Evolutionary conservation across 2,113 vertebrate genomes (phyloP), one percentile per base, ranked within the genome.

Genomic region (Leptodactylus fuscus): DNA sequence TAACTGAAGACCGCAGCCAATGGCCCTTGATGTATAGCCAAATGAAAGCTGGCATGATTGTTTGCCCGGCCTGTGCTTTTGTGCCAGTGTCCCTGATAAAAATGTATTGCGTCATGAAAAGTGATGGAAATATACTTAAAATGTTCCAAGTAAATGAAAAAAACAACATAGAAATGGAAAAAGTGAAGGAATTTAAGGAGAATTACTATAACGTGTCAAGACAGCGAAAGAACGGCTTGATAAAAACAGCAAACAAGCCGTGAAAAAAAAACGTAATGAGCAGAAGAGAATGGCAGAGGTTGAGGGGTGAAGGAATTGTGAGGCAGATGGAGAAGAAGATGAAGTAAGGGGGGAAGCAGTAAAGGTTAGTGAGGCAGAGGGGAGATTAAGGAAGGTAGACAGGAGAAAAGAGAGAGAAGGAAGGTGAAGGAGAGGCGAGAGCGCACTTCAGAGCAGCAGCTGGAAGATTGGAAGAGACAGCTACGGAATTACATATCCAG

Each of bases 401-500:
- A 29, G 36, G 67, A 82, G 49, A 24, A 16, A 51, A 44, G 70
- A 65, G 73, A 77, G 41, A 12, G 69, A 73, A 74, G 22, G 13
- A 73, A 53, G 81, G 81, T 24, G 67, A 71, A 67, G 44, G 67
- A 83, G 81, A 74, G 53, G 29, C 18, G 82, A 65, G 74, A 67
- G 83, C 44, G 48, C 20, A 36, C 62, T 69, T 78, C 85, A 82
- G 70, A 77, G 85, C 81, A 69, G 81, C 71, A 53, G 58, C 80
- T 46, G 73, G 85, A 77, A 81, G 18, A 88, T 55, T 24, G 83
- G 87, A 82, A 87, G 87, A 90, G 88, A 90, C 82, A 81, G 89
- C 85, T 38, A 73, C n/a, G 46, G 89, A 88, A 89, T 88, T 89
- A 89, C 88, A 88, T 81, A 89, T 88, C 87, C 58, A n/a, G 88